Evolutionary conservation across 2,797 vertebrate species (phyloP), one percentile per base, ranked within the genome.

Genomic region (Allobates femoralis): DNA sequence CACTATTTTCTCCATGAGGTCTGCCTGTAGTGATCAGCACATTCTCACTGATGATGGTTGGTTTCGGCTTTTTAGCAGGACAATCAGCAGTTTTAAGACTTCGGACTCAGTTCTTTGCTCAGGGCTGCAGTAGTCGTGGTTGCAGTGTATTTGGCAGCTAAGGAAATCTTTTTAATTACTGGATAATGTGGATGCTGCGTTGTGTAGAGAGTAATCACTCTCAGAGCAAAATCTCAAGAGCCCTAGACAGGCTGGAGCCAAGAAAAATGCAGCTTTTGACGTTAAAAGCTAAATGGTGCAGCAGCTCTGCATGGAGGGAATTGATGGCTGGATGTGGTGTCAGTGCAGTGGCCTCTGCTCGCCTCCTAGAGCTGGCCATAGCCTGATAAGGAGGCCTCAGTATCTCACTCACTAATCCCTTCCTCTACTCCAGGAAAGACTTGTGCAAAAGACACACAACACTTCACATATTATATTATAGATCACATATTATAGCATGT

Each of bases 211-310:
- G 90, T 91, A 89, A 91, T 92, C 92, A 91, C 92, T 94, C 93
- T 92, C 90, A 88, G 90, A 93, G 92, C 85, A 92, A 93, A 94
- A 93, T 94, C 94, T 90, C 93, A 89, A 93, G 92, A 93, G 89
- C 75, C 91, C 94, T 94, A 96, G 96, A 97, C 95, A 96, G 92
- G 89, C 93, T 93, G 95, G 95, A 96, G 96, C 96, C 96, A 89
- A 93, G 93, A 94, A 95, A 95, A 95, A 96, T 95, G 94, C 93
- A 93, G 92, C 91, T 93, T 95, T 94, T 95, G 95, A 96, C 95
- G 92, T 96, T 95, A 95, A 95, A 95, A 95, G 95, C 95, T 94
- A 94, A 95, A 94, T 93, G 92, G 92, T 91, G 91, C 94, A 92
- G 93, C 90, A 86, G 91, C 91, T 90, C 90, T 89, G 91, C 74